Percentiles rank a stretch among this genome's conserved stretches.
phyloP scores from a whole-genome alignment of 2,888 invertebrate genomes.

The Tryphoninae sp. region DNA sequence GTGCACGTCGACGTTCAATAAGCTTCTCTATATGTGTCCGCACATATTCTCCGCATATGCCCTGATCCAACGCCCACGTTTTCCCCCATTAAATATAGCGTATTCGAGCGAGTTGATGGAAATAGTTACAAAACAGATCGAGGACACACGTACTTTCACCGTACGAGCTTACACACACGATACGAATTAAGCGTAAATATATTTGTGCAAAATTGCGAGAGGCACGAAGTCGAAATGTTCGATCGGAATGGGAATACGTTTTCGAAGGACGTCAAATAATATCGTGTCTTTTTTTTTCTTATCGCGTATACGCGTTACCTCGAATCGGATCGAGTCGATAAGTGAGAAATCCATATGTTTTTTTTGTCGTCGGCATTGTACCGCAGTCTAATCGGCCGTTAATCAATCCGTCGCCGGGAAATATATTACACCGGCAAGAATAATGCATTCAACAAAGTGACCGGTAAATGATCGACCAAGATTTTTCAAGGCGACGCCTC shows the following conservation, averaged over 20 bases:
- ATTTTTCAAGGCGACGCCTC: constrained; percentile 55
- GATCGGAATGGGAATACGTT: too few relatives aligned
- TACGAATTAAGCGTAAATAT: too few relatives aligned
- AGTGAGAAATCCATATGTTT: not conserved
- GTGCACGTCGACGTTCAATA: constrained; percentile 76
- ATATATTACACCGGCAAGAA: constrained; percentile 31
- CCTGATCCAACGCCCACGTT: constrained; percentile 52
- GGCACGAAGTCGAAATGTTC: too few relatives aligned
- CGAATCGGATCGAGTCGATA: too few relatives aligned
- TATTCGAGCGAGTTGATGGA: constrained; percentile 1
- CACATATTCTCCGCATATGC: constrained; percentile 23
- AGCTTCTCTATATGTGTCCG: constrained; percentile 64
- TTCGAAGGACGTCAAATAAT: too few relatives aligned
- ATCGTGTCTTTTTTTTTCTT: too few relatives aligned
- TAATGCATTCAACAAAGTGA: constrained; percentile 39
- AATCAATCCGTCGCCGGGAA: constrained; percentile 26
- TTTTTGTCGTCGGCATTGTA: not conserved
- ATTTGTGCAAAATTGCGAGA: too few relatives aligned
- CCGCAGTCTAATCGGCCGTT: constrained; percentile 26
- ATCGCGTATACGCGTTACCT: too few relatives aligned
- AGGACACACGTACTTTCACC: constrained; percentile 9
- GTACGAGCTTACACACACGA: too few relatives aligned
- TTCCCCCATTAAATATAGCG: constrained; percentile 31
- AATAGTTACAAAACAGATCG: constrained; percentile 46
- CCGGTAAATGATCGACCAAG: constrained; percentile 46